Evolutionary conservation across 2,797 vertebrate genomes (phyloP), one percentile per base, ranked within the genome.

Genomic region (Petrocephalus schoutedeni): DNA sequence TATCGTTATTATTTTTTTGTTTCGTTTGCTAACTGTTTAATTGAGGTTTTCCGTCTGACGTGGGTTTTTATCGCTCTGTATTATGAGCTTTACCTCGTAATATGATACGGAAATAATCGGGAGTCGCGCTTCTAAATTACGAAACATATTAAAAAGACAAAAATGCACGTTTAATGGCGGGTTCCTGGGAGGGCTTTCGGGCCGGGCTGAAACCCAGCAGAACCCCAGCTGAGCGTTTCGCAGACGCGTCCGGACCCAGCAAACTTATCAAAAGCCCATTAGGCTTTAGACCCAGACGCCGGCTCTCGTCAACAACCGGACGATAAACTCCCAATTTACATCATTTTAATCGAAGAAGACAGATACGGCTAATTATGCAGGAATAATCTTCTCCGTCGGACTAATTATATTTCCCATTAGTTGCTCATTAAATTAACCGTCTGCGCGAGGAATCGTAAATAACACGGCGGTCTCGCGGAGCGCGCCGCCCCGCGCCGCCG

Each of bases 361-460:
- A 90, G 90, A 89, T 87, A 89, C 89, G 89, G 89, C 88, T 91
- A 91, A 92, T 90, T 91, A 90, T 89, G 87, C 85, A 89, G 88
- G 67, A 90, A 88, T 90, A 90, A 92, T 90, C 89, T 88, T 86
- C 90, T 64, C 87, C 89, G 91, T 91, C 89, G 90, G 89, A 92
- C 87, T 90, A 90, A 92, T 92, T 92, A 92, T 91, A 91, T 89
- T 89, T 90, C 88, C 90, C 89, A 92, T 91, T 91, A 91, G 83
- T 86, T 87, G 64, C 88, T 90, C 87, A 91, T 91, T 51, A 91
- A 86, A 90, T 88, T 88, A 89, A 86, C 91, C 67, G 88, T 90
- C 87, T 85, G 88, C 64, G 59, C 41, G 84, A 87, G 86, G 71
- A 88, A 88, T 41, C 80, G 90, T 89, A 91, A 89, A 89, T 88